These are phyloP conservation scores for Pangasius mekongensis DNA, from an alignment of 2,797 vertebrate genomes.

Conservation along the genomic window DNA sequence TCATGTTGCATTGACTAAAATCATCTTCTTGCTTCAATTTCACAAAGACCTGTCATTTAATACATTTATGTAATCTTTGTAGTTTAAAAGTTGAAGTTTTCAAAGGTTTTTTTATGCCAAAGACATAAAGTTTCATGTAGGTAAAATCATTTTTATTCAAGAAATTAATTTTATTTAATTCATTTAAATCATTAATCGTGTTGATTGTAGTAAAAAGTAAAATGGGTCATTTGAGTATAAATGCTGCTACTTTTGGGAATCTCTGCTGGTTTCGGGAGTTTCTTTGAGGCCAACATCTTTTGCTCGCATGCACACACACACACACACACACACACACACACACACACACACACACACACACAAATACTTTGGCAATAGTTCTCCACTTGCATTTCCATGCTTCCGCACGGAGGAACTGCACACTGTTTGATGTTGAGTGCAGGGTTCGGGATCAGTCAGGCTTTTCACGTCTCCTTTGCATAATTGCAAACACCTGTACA, in stretches of 20 bases:
- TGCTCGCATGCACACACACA: background rate
- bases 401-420: conserved; percentile 43
- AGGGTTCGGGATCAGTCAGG: background rate
- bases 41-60: too few relatives aligned
- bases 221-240: background rate
- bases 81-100: background rate
- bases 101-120: background rate
- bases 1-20: background rate
- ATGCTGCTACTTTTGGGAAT: background rate
- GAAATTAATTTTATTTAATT: background rate
- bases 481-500: conserved; percentile 57
- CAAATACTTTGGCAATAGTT: background rate
- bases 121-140: background rate
- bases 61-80: background rate
- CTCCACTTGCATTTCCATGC: conserved; percentile 27
- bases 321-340: conserved; percentile 7
- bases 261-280: background rate
- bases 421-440: conserved; percentile 45
- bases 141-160: background rate
- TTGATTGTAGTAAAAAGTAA: background rate
- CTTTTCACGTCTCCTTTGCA: conserved; percentile 51
- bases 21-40: background rate
- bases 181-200: background rate
- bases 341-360: conserved; percentile 8
- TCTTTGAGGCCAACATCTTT: background rate